phyloP scores from a whole-genome alignment of 2,113 vertebrate species.

The Chlamydotis undulata region DNA sequence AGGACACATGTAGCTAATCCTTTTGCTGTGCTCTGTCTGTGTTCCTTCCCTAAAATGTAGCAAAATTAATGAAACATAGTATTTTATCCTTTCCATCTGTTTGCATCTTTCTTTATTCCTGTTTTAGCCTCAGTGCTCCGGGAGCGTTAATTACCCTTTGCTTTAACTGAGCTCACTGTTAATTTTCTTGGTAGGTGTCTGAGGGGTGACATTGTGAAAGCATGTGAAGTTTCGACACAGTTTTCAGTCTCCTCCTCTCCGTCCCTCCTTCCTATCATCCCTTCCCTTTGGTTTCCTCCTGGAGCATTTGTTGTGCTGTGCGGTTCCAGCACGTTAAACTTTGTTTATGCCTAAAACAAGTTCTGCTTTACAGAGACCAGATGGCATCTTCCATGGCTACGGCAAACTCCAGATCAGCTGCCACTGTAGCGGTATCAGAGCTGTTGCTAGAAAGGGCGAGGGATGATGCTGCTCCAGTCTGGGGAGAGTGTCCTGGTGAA shows the following conservation, averaged over 20 bases:
- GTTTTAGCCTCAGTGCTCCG: slow-evolving; percentile 29
- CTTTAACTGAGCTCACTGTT: not conserved
- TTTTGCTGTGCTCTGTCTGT: slow-evolving; percentile 23
- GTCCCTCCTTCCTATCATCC: not conserved
- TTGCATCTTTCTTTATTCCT: slow-evolving; percentile 17
- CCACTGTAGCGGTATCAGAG: not conserved
- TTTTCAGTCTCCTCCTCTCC: not conserved
- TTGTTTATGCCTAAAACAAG: not conserved
- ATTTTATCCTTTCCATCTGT: slow-evolving; percentile 48
- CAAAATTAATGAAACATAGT: slow-evolving; percentile 37
- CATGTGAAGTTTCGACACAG: not conserved
- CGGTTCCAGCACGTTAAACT: not conserved
- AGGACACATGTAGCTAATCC: slow-evolving; percentile 45
- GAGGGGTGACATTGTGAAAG: not conserved
- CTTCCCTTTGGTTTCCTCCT: not conserved
- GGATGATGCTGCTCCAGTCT: not conserved
- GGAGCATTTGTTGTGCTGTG: not conserved
- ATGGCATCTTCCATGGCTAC: not conserved
- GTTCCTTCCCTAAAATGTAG: slow-evolving; percentile 31
- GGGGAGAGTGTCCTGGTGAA: not conserved
- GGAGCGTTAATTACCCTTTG: slow-evolving; percentile 11
- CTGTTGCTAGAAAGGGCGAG: not conserved
- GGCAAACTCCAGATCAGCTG: not conserved
- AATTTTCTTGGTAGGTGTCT: slow-evolving; percentile 1
- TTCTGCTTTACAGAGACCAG: not conserved